Conservation (phyloP, 2,888 invertebrate species). For the Rosalia funebris region DNA sequence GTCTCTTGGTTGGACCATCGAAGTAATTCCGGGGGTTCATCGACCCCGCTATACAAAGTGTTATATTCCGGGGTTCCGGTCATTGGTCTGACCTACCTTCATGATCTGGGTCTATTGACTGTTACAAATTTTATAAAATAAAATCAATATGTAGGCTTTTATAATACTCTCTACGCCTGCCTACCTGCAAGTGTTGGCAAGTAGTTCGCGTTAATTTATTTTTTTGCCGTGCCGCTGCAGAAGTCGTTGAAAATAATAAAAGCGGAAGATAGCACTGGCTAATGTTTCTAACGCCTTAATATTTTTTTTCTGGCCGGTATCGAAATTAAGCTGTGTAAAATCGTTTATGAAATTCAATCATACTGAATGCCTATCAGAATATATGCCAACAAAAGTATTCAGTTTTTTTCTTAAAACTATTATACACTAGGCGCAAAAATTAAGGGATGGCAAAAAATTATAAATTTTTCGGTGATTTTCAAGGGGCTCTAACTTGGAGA, state of each 20-base stretch:
- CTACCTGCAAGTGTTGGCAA: background rate
- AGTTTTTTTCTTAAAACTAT: too few species aligned
- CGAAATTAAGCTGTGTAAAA: too few species aligned
- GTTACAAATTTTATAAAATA: slow-evolving; percentile 27
- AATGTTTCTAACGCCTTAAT: too few species aligned
- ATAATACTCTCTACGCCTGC: slow-evolving; percentile 1
- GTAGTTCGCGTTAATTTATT: slow-evolving; percentile 2
- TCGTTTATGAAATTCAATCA: too few species aligned
- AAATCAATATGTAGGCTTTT: slow-evolving; percentile 21
- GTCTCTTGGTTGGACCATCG: slow-evolving; percentile 10
- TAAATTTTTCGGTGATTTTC: too few species aligned
- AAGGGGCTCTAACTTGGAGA: too few species aligned
- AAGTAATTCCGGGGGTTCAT: slow-evolving; percentile 33
- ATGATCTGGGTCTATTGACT: slow-evolving; percentile 28
- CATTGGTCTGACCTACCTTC: slow-evolving; percentile 36
- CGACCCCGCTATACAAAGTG: slow-evolving; percentile 37
- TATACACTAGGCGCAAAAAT: too few species aligned
- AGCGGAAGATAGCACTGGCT: too few species aligned
- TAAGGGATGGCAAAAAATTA: too few species aligned
- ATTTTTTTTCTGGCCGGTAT: too few species aligned
- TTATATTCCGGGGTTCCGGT: slow-evolving; percentile 41
- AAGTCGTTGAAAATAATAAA: background rate
- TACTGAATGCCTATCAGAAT: too few species aligned
- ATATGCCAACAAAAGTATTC: too few species aligned
- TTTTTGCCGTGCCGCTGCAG: background rate